phyloP scores from a whole-genome alignment of 1,140 invertebrate genomes.

The Leptopilina clavipes region DNA sequence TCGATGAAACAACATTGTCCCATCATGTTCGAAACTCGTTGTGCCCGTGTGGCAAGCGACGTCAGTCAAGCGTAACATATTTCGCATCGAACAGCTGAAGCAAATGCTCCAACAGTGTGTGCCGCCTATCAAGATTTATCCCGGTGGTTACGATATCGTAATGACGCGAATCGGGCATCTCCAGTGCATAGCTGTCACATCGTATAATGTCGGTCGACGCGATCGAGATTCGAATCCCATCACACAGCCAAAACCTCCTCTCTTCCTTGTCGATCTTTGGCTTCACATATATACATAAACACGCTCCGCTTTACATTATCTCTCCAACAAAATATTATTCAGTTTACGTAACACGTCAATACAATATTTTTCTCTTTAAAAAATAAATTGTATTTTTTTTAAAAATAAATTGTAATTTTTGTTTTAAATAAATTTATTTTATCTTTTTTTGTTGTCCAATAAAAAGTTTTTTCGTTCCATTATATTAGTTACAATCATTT shows the following conservation, averaged over 20 bases:
- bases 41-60: slow-evolving; percentile 35
- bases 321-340: not conserved
- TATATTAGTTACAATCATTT: too few species aligned
- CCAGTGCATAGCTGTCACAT: slow-evolving; percentile 58
- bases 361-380: too few species aligned
- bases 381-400: too few species aligned
- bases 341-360: not conserved
- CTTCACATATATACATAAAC: not conserved
- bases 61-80: slow-evolving; percentile 44
- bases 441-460: too few species aligned
- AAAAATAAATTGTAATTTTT: too few species aligned
- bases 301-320: not conserved
- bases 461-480: too few species aligned
- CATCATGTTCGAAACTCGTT: slow-evolving; percentile 49
- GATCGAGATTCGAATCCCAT: slow-evolving; percentile 56
- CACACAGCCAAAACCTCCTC: not conserved
- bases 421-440: too few species aligned
- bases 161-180: slow-evolving; percentile 55
- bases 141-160: slow-evolving; percentile 45
- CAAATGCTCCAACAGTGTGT: slow-evolving; percentile 36
- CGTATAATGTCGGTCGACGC: slow-evolving; percentile 51
- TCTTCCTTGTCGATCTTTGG: not conserved
- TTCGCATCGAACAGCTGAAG: slow-evolving; percentile 45
- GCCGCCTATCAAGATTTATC: slow-evolving; percentile 52
- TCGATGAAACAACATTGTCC: slow-evolving; percentile 38